phyloP scores from a whole-genome alignment of 2,113 vertebrate genomes.

The Oryzias woworae region DNA sequence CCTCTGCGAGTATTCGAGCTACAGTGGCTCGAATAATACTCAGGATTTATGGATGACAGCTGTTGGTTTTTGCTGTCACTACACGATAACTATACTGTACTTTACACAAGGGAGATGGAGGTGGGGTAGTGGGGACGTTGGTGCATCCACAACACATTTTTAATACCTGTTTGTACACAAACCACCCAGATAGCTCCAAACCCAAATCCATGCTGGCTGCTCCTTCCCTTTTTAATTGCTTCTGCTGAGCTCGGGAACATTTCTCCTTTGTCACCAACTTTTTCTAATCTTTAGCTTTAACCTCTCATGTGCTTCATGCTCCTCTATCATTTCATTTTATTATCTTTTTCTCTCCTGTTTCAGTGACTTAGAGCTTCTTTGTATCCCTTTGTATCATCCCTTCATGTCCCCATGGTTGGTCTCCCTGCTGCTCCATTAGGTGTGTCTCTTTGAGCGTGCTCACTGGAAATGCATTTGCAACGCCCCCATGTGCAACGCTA shows the following conservation, averaged over 20 bases:
- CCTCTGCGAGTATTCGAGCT: constrained; percentile 29
- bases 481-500: no score
- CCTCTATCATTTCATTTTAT: constrained; percentile 37
- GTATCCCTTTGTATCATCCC: constrained; percentile 49
- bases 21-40: constrained; percentile 42
- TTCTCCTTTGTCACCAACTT: constrained; percentile 36
- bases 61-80: constrained; percentile 37
- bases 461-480: no score
- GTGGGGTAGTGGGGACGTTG: constrained; percentile 1
- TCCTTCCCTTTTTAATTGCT: constrained; percentile 41
- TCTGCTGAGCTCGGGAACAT: constrained; percentile 41
- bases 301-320: constrained; percentile 11
- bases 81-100: constrained; percentile 37
- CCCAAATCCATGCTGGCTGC: constrained; percentile 49
- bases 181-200: constrained; percentile 54
- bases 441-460: constrained; percentile 10
- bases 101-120: constrained; percentile 29
- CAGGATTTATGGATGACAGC: constrained; percentile 58
- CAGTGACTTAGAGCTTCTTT: constrained; percentile 44
- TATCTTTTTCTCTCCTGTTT: constrained; percentile 18
- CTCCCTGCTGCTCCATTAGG: constrained; percentile 28
- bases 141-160: constrained; percentile 1
- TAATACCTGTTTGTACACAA: constrained; percentile 35
- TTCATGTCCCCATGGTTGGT: constrained; percentile 43
- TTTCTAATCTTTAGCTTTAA: constrained; percentile 43